Conservation (phyloP, 1,140 invertebrate species). For the Drosophila kurseongensis region DNA sequence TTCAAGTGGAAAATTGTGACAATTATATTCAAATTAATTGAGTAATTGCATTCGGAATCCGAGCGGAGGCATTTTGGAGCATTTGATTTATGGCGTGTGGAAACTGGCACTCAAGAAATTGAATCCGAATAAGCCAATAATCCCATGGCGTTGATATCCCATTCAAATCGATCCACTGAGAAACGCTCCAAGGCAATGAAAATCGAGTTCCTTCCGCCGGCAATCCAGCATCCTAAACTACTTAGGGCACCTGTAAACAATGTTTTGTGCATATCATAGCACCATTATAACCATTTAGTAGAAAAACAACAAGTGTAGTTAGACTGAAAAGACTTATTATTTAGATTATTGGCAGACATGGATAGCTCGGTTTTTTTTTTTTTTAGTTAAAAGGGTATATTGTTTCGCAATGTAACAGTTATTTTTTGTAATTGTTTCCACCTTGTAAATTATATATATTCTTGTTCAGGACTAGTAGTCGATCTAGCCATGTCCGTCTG, state of each 20-base stretch:
- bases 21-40: constrained; percentile 84
- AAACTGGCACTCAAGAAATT: constrained; percentile 50
- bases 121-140: constrained; percentile 44
- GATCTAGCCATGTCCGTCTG: too few species aligned
- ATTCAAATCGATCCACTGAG: constrained; percentile 12
- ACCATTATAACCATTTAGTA: too few species aligned
- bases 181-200: constrained; percentile 31
- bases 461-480: too few species aligned
- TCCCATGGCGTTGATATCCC: constrained; percentile 36
- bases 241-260: constrained; percentile 32
- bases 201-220: constrained; percentile 26
- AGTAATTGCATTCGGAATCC: constrained; percentile 72
- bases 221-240: constrained; percentile 14
- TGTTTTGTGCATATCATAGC: neutral
- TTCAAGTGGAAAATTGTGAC: constrained; percentile 82
- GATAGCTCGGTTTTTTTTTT: too few species aligned
- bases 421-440: too few species aligned
- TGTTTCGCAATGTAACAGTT: too few species aligned
- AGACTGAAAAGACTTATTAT: too few species aligned
- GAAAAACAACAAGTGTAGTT: too few species aligned
- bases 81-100: constrained; percentile 77
- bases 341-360: too few species aligned
- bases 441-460: too few species aligned
- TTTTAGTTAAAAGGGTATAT: too few species aligned
- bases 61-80: constrained; percentile 55